Base-by-base conservation (phyloP, 2,113 vertebrate species). In the Cynopterus brachyotis region DNA sequence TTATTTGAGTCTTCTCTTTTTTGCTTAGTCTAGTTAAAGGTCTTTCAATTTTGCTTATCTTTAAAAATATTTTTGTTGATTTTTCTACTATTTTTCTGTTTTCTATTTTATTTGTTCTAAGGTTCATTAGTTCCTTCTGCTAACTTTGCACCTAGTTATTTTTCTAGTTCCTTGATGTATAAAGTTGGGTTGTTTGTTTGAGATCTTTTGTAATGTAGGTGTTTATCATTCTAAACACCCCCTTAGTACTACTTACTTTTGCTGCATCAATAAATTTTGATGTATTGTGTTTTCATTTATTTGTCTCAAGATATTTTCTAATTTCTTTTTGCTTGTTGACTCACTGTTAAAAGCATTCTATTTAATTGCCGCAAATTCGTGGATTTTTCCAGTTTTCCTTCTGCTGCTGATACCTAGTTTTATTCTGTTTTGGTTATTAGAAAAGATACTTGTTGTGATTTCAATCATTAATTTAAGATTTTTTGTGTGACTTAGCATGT, bases 271-370 rank as follows among this genome's bases (percentile, higher is more conserved):
- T 80, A 87, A 80, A 87, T 26, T 87, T 70, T 72, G 19, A 50
- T 53, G 70, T 70, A 62, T n/a, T 79, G 55, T n/a, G 47, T 90
- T 86, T 94, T 73, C n/a, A 73, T 92, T 60, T 80, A 73, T 92
- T 60, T 80, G 40, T 80, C 53, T 94, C n/a, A 72, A 70, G 26
- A 40, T 45, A 70, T 40, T 93, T 67, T 79, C 40, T 78, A 47
- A 70, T 70, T 87, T 93, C 62, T 13, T 93, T 70, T 80, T 87
- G n/a, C 19, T 62, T 80, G 69, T 87, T 69, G 72, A 70, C 62
- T 24, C 50, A 79, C 50, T 79, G 19, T 53, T 75, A 47, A 78
- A 67, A 83, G 19, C 42, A 32, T 64, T 92, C 28, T 24, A 0
- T 86, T 45, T 86, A 79, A 79, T 47, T 79, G 70, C n/a, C 64